Evolutionary conservation across 2,113 vertebrate species (phyloP).

Genomic region (Xenopus borealis): DNA sequence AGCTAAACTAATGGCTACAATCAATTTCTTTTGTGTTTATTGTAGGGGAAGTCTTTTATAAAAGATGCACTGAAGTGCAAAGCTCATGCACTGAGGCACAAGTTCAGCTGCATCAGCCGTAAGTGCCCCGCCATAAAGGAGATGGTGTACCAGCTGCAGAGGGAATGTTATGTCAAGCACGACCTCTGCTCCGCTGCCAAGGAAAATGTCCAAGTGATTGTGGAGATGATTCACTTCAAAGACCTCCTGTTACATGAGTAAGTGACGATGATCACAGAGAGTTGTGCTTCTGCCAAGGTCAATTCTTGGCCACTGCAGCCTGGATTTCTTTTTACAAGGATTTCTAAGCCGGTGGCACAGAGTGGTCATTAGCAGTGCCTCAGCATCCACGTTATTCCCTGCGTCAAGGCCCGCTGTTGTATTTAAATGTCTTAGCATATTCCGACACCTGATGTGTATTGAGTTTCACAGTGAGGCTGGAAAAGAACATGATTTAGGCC

Average conservation of each 20-base stretch:
- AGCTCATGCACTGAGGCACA: slow-evolving; percentile 90
- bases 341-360: slow-evolving; percentile 1
- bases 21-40: slow-evolving; percentile 41
- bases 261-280: slow-evolving; percentile 57
- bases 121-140: slow-evolving; percentile 97
- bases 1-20: no score
- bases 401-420: no score
- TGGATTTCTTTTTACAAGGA: slow-evolving; percentile 2
- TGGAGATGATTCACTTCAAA: slow-evolving; percentile 98
- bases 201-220: slow-evolving; percentile 91
- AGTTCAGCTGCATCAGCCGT: slow-evolving; percentile 96
- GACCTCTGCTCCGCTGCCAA: slow-evolving; percentile 92
- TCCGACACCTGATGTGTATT: no score
- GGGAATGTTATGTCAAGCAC: slow-evolving; percentile 94
- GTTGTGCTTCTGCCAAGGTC: slow-evolving; percentile 3
- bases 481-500: no score
- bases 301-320: slow-evolving; percentile 7
- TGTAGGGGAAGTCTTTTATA: slow-evolving; percentile 97
- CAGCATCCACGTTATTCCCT: no score
- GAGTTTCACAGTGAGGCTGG: no score
- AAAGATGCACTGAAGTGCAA: slow-evolving; percentile 97
- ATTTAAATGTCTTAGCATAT: no score
- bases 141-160: slow-evolving; percentile 95
- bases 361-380: neutral
- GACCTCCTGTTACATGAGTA: slow-evolving; percentile 95